These are phyloP conservation scores for Acrobasis consociella DNA, from an alignment of 2,888 invertebrate genomes.

Conservation along the genomic window DNA sequence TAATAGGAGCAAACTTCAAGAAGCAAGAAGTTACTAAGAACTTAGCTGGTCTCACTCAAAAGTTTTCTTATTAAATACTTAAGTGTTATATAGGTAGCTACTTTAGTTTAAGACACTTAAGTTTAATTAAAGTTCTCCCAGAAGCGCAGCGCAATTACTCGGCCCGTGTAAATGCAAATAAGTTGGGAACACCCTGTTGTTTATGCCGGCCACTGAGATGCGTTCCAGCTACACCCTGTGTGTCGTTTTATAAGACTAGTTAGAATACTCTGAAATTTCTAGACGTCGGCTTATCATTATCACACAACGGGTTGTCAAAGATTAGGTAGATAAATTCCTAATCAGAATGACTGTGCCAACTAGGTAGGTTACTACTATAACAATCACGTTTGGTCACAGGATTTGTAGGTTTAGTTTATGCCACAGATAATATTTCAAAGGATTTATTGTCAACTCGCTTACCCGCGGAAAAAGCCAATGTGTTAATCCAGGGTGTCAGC, in stretches of 20 bases:
- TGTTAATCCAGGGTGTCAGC: too few species aligned
- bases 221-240: conserved; percentile 44
- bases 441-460: too few species aligned
- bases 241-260: conserved; percentile 30
- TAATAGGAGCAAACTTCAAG: neutral
- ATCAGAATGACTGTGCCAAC: too few species aligned
- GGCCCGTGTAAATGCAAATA: conserved; percentile 81
- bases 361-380: too few species aligned
- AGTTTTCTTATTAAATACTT: conserved; percentile 74
- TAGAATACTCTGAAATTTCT: conserved; percentile 15
- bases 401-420: too few species aligned
- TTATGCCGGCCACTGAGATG: conserved; percentile 60
- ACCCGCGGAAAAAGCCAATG: too few species aligned
- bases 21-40: neutral
- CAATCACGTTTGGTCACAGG: too few species aligned
- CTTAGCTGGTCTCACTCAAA: conserved; percentile 56
- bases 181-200: conserved; percentile 72
- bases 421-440: too few species aligned
- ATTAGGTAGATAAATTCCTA: too few species aligned
- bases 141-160: conserved; percentile 79
- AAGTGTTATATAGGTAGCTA: conserved; percentile 59
- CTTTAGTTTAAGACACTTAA: conserved; percentile 72
- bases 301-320: neutral
- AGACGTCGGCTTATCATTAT: neutral
- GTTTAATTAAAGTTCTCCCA: conserved; percentile 80